These are phyloP conservation scores for Melanotaenia parkinsoni DNA, from an alignment of 2,797 vertebrate genomes.

Conservation along the genomic window DNA sequence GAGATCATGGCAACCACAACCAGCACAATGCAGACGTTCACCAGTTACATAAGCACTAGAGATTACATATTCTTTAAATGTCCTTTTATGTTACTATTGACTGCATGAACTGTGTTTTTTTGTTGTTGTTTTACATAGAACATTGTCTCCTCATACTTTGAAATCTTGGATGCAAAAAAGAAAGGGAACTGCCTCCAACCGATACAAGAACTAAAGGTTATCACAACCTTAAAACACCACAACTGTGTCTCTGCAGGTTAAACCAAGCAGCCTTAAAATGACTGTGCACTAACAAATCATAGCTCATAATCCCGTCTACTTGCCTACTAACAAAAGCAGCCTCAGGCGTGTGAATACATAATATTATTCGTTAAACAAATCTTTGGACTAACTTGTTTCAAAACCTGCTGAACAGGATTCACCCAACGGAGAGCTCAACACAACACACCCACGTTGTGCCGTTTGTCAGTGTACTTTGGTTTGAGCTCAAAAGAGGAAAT, in stretches of 20 bases:
- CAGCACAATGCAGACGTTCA: too few species aligned
- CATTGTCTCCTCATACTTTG: too few species aligned
- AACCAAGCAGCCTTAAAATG: too few species aligned
- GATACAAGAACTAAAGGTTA: neutral
- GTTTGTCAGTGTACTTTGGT: conserved; percentile 16
- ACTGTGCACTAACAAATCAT: too few species aligned
- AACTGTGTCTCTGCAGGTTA: neutral
- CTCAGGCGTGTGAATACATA: neutral
- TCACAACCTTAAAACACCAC: too few species aligned
- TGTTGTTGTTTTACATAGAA: too few species aligned
- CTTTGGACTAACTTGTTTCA: neutral
- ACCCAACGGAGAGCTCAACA: neutral
- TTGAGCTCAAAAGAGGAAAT: conserved; percentile 64
- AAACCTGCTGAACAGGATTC: conserved; percentile 31
- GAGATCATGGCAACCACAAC: too few species aligned
- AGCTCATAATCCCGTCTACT: neutral
- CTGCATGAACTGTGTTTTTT: too few species aligned
- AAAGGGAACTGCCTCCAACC: neutral
- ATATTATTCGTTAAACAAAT: neutral
- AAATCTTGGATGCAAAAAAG: neutral
- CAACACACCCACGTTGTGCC: conserved; percentile 8
- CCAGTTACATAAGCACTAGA: too few species aligned
- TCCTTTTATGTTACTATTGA: too few species aligned
- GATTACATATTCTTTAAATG: too few species aligned
- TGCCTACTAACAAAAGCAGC: neutral